Evolutionary conservation across 1,140 invertebrate genomes (phyloP).

Genomic region (Thalassaphorura encarpata): DNA sequence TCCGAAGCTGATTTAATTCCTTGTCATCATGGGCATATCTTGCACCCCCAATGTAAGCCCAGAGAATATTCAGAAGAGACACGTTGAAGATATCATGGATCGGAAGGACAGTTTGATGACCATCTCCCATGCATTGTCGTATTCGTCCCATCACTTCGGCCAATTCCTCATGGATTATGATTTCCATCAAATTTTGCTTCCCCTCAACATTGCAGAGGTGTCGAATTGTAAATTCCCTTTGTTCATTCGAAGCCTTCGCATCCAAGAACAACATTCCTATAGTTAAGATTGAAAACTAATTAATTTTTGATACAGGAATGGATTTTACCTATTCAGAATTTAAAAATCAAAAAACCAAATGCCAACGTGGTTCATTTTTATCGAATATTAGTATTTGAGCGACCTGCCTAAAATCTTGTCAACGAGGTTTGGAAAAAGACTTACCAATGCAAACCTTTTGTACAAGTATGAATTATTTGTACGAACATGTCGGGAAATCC

Average conservation of each 20-base stretch:
- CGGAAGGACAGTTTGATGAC: constrained; percentile 33
- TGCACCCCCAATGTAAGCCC: constrained; percentile 72
- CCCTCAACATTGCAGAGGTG: constrained; percentile 25
- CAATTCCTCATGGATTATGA: constrained; percentile 16
- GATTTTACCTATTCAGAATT: not conserved
- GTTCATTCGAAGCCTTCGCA: constrained; percentile 21
- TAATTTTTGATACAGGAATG: not conserved
- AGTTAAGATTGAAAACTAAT: not conserved
- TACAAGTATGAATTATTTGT: too few species aligned
- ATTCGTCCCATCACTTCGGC: constrained; percentile 1
- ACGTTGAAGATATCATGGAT: constrained; percentile 26
- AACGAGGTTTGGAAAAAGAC: too few species aligned
- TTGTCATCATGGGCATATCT: constrained; percentile 40
- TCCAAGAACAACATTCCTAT: constrained; percentile 19
- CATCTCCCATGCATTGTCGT: constrained; percentile 52
- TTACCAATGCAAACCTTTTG: too few species aligned
- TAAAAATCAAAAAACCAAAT: not conserved
- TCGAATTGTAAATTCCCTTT: constrained; percentile 20
- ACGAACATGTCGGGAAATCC: too few species aligned
- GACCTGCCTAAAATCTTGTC: too few species aligned
- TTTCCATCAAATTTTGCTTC: constrained; percentile 16
- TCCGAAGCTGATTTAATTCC: constrained; percentile 2
- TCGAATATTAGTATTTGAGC: too few species aligned
- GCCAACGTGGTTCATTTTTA: too few species aligned
- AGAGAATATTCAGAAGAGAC: constrained; percentile 45